Base-by-base conservation (phyloP, 2,113 vertebrate genomes). In the Boleophthalmus pectinirostris region DNA sequence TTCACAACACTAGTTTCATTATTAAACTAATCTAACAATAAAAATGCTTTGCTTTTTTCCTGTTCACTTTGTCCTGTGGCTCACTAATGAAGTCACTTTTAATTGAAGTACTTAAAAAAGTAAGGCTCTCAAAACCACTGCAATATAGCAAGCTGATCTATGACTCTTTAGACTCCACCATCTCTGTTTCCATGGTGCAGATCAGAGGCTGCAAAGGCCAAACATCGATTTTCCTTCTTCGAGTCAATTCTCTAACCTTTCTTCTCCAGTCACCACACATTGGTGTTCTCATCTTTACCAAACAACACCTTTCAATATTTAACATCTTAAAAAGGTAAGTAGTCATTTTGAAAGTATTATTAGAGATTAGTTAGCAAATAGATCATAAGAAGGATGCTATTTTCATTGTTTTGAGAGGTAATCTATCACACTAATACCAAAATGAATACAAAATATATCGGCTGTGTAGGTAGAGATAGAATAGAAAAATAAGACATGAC, bases 121-220 rank as follows among this genome's bases (percentile, higher is more conserved):
- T 68, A 79, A 80, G 82, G 69, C 84, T 73, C 72, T 85, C 79
- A 85, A 84, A 84, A 63, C 54, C 63, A 78, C 7, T 88, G 80
- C 65, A 78, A 78, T 80, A 79, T 63, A 83, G 69, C 82, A 82
- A 54, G 21, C 65, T 87, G 85, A 89, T 85, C 74, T 80, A 84
- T 84, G 85, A 81, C 83, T 84, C 75, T 78, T 58, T 82, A 80
- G 88, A 86, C 75, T 79, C 74, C 60, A 72, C 73, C 82, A 82
- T 84, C 85, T 88, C 76, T 83, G 88, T 92, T 90, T 86, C 87
- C 85, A 87, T 87, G 85, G 84, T 78, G 74, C 84, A 85, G 74
- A 84, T 87, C 88, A 85, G 74, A 81, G 75, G 78, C 85, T 73
- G 82, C 75, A 85, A 85, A 90, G 82, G 88, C 83, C 85, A 87